phyloP scores from a whole-genome alignment of 2,797 vertebrate genomes.

The Coluber constrictor region DNA sequence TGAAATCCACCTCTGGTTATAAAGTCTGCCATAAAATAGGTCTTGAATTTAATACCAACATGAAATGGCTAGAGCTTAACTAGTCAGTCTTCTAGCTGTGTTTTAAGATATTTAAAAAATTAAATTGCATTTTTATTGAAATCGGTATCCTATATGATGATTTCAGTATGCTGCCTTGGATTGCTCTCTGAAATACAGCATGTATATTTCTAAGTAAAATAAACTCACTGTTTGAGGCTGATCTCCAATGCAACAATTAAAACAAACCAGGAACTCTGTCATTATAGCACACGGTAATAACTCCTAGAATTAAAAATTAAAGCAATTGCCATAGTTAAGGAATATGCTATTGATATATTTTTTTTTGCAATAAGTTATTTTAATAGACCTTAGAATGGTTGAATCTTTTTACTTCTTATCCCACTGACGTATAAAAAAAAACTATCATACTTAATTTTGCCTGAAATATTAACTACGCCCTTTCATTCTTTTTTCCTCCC shows the following conservation, averaged over 20 bases:
- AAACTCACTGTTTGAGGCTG: slow-evolving; percentile 86
- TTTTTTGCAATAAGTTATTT: not conserved
- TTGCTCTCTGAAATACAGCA: not conserved
- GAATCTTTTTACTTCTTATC: not conserved
- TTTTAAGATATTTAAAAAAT: not conserved
- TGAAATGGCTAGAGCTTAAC: not conserved
- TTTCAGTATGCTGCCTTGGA: not conserved
- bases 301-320: slow-evolving; percentile 41
- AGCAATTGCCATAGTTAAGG: slow-evolving; percentile 66
- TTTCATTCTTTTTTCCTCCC: not conserved
- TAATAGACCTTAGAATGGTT: not conserved
- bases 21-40: not conserved
- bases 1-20: not conserved
- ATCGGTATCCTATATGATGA: not conserved
- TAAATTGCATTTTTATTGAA: not conserved
- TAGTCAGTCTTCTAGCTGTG: not conserved
- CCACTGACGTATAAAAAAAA: not conserved
- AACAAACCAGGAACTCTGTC: slow-evolving; percentile 92
- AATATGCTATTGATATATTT: not conserved
- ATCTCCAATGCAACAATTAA: slow-evolving; percentile 89
- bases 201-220: not conserved
- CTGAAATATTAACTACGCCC: not conserved
- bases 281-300: slow-evolving; percentile 70
- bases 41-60: not conserved
- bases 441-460: not conserved